A percentile compares a stretch with the other conserved stretches of the same genome.
Evolutionary conservation across 2,797 vertebrate species (phyloP).

Genomic region (Graptemys geographica): DNA sequence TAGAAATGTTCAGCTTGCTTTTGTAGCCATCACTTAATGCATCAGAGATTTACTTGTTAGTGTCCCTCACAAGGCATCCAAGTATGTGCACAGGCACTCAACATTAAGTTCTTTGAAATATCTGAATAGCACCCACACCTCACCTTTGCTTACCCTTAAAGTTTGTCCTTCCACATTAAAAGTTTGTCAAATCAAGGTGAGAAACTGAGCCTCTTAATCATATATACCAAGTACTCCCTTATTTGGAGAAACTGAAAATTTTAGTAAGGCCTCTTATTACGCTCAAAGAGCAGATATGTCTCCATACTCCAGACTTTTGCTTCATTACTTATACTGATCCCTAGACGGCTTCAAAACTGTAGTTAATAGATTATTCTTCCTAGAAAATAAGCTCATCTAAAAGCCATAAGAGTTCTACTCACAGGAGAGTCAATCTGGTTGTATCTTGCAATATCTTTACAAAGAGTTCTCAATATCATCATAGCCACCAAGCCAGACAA

Average conservation of each 20-base stretch:
- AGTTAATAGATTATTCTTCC: accelerated
- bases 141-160: background rate
- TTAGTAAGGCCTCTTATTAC: background rate
- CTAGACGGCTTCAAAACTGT: background rate
- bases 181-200: background rate
- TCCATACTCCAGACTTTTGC: background rate
- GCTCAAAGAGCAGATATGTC: background rate
- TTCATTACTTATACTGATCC: background rate
- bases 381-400: background rate
- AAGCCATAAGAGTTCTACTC: slow-evolving; percentile 63
- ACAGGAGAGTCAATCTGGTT: slow-evolving; percentile 87
- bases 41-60: too few species aligned
- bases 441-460: slow-evolving; percentile 93
- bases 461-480: slow-evolving; percentile 92
- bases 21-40: too few species aligned
- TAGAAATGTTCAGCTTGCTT: too few species aligned
- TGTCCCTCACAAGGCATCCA: too few species aligned
- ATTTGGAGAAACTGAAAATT: background rate
- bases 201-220: background rate
- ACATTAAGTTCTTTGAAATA: background rate
- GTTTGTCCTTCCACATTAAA: background rate
- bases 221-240: background rate
- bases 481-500: slow-evolving; percentile 94
- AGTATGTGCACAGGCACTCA: too few species aligned
- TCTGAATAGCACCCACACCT: background rate